Evolutionary conservation across 2,113 vertebrate genomes (phyloP).

Genomic region (Spea bombifrons): DNA sequence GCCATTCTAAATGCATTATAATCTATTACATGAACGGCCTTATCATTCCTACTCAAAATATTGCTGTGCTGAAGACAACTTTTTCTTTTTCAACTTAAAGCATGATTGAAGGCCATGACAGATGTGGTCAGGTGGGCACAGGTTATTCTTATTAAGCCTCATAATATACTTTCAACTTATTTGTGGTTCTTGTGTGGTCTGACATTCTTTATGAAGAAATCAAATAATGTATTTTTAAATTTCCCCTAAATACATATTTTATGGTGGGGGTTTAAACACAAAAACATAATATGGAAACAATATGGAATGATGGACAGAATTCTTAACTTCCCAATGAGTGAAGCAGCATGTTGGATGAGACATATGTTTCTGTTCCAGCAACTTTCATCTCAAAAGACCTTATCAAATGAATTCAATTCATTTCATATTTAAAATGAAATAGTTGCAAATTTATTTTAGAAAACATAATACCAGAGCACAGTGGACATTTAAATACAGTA

Average conservation of each 20-base stretch:
- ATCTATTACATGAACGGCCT: too few relatives aligned
- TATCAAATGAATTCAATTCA: constrained; percentile 25
- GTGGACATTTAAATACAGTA: constrained; percentile 26
- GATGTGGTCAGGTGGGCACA: too few relatives aligned
- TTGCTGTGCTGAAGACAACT: too few relatives aligned
- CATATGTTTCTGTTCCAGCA: constrained; percentile 8
- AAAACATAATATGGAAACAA: constrained; percentile 1
- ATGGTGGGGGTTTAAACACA: neutral
- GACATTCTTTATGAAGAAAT: too few relatives aligned
- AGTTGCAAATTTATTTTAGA: constrained; percentile 40
- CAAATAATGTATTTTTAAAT: too few relatives aligned
- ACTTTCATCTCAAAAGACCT: constrained; percentile 1
- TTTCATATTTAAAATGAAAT: constrained; percentile 37
- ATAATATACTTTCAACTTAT: too few relatives aligned
- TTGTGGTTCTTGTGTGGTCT: too few relatives aligned
- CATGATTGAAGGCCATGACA: too few relatives aligned
- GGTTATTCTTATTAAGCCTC: too few relatives aligned
- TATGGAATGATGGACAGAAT: constrained; percentile 22
- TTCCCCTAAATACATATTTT: neutral
- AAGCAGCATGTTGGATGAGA: constrained; percentile 21
- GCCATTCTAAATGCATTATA: too few relatives aligned
- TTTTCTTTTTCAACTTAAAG: too few relatives aligned
- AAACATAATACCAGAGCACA: constrained; percentile 30
- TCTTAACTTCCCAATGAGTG: constrained; percentile 11
- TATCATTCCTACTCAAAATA: too few relatives aligned